Conservation (phyloP, 2,797 vertebrate genomes). For the Esox lucius region DNA sequence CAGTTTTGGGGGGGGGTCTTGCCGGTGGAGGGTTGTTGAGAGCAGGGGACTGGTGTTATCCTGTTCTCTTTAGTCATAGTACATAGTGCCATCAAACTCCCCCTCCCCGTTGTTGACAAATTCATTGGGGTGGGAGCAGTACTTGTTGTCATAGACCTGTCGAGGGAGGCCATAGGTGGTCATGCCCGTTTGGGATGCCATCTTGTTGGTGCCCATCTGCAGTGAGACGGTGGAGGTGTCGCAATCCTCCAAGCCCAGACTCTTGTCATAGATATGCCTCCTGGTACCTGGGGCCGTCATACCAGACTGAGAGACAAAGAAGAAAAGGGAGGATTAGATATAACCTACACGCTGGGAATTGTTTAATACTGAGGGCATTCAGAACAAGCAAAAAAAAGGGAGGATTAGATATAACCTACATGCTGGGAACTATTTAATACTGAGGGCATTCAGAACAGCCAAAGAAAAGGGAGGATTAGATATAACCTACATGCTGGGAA, state of each 20-base stretch:
- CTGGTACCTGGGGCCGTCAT: constrained; percentile 95
- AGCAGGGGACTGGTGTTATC: constrained; percentile 1
- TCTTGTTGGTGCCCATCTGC: constrained; percentile 96
- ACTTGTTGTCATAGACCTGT: constrained; percentile 93
- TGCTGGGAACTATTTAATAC: background rate
- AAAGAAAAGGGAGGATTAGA: background rate
- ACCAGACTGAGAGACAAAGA: constrained; percentile 74
- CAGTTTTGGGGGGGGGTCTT: constrained; percentile 46
- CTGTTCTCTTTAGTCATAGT: constrained; percentile 73
- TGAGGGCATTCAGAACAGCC: background rate
- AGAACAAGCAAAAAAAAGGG: background rate
- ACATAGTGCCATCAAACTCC: constrained; percentile 82
- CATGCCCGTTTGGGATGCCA: constrained; percentile 92
- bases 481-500: background rate
- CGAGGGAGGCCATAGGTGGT: constrained; percentile 90
- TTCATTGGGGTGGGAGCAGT: constrained; percentile 79
- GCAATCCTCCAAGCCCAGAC: constrained; percentile 88
- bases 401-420: background rate
- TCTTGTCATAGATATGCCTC: constrained; percentile 92
- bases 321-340: background rate
- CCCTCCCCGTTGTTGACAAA: constrained; percentile 71
- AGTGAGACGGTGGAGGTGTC: constrained; percentile 87
- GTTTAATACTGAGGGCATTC: background rate
- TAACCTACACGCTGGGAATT: background rate
- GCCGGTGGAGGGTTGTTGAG: constrained; percentile 42